phyloP scores from a whole-genome alignment of 1,140 invertebrate species.

The Muscidifurax raptorellus region DNA sequence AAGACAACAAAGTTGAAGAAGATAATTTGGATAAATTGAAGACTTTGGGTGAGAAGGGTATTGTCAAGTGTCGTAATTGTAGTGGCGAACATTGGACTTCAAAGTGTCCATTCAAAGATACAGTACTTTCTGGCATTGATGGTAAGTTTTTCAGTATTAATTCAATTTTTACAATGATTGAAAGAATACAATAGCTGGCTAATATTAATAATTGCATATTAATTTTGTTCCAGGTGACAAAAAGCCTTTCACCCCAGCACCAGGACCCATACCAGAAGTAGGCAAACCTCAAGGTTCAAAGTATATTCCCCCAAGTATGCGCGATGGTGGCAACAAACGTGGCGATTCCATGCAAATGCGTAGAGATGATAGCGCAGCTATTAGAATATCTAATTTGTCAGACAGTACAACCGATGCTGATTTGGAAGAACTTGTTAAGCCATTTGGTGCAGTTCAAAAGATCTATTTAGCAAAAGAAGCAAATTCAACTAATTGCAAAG shows the following conservation, averaged over 20 bases:
- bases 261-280: slow-evolving; percentile 70
- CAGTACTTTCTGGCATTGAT: slow-evolving; percentile 79
- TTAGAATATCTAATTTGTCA: slow-evolving; percentile 97
- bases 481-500: slow-evolving; percentile 87
- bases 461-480: slow-evolving; percentile 93
- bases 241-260: slow-evolving; percentile 60
- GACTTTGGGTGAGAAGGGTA: slow-evolving; percentile 82
- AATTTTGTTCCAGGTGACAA: slow-evolving; percentile 69
- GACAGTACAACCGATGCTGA: slow-evolving; percentile 96
- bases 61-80: slow-evolving; percentile 96
- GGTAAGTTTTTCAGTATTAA: slow-evolving; percentile 60
- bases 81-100: slow-evolving; percentile 98
- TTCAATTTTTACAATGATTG: not conserved
- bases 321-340: slow-evolving; percentile 86
- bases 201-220: slow-evolving; percentile 19
- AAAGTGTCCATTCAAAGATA: slow-evolving; percentile 97
- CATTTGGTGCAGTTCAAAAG: slow-evolving; percentile 92
- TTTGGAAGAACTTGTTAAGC: slow-evolving; percentile 95
- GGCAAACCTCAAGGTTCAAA: slow-evolving; percentile 77
- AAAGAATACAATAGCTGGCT: not conserved
- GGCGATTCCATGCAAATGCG: slow-evolving; percentile 84
- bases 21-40: slow-evolving; percentile 87
- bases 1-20: slow-evolving; percentile 90
- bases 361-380: slow-evolving; percentile 90
- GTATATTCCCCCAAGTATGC: slow-evolving; percentile 91